phyloP scores from a whole-genome alignment of 2,797 vertebrate species.

The Gephyroberyx darwinii region DNA sequence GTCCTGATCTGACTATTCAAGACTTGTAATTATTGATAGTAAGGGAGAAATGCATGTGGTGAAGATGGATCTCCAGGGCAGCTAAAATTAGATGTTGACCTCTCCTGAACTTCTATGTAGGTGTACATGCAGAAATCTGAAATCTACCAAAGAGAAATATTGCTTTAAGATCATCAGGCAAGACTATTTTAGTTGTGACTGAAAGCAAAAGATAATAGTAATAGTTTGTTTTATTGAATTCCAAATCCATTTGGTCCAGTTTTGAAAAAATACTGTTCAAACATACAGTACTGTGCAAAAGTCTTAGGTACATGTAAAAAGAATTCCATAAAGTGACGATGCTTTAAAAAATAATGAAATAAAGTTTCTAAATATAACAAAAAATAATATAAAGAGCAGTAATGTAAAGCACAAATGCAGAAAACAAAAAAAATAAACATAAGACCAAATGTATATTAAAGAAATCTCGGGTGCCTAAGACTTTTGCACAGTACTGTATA shows the following conservation, averaged over 20 bases:
- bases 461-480: no score
- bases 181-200: conserved; percentile 11
- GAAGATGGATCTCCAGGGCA: conserved; percentile 44
- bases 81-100: conserved; percentile 34
- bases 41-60: conserved; percentile 9
- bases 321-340: no score
- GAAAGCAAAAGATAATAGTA: neutral
- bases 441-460: no score
- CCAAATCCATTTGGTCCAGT: conserved; percentile 18
- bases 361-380: no score
- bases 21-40: conserved; percentile 15
- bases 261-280: neutral
- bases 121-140: neutral
- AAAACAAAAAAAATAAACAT: no score
- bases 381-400: no score
- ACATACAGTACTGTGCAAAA: no score
- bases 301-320: no score
- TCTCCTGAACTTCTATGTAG: conserved; percentile 8
- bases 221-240: conserved; percentile 27
- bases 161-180: neutral
- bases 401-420: no score
- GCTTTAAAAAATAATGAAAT: no score
- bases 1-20: no score
- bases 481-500: no score
- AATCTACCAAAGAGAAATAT: neutral